These are phyloP conservation scores for Neolamprologus brichardi DNA, from an alignment of 2,113 vertebrate species.

Conservation along the genomic window DNA sequence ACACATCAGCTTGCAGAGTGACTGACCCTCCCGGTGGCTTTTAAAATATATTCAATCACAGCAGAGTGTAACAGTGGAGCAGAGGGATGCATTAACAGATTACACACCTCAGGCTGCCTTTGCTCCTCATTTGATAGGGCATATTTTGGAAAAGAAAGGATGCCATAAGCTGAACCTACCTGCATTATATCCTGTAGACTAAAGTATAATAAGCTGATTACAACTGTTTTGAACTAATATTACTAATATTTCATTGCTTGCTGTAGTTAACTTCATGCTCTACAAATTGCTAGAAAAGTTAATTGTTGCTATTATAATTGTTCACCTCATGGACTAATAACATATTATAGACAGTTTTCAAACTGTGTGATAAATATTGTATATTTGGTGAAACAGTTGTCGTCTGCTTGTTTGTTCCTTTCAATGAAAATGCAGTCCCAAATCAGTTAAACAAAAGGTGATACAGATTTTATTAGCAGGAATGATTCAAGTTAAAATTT, in stretches of 20 bases:
- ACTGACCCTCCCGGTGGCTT: constrained; percentile 20
- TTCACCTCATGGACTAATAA: not conserved
- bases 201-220: not conserved
- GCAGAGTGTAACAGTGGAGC: not conserved
- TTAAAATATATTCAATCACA: constrained; percentile 8
- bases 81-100: not conserved
- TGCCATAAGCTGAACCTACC: not conserved
- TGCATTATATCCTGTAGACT: not conserved
- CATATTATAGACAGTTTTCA: not conserved
- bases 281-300: not conserved
- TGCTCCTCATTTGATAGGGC: not conserved
- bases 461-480: not conserved
- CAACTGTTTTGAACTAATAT: not conserved
- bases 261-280: not conserved
- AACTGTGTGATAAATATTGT: not conserved
- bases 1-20: not conserved
- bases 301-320: not conserved
- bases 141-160: not conserved
- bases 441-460: not conserved
- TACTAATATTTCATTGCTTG: not conserved
- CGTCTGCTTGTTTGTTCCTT: not conserved
- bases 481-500: not conserved
- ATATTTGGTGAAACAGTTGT: not conserved
- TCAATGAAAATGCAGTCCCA: not conserved
- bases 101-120: not conserved